Conservation (phyloP, 2,113 vertebrate genomes). For the Micronycteris hirsuta region DNA sequence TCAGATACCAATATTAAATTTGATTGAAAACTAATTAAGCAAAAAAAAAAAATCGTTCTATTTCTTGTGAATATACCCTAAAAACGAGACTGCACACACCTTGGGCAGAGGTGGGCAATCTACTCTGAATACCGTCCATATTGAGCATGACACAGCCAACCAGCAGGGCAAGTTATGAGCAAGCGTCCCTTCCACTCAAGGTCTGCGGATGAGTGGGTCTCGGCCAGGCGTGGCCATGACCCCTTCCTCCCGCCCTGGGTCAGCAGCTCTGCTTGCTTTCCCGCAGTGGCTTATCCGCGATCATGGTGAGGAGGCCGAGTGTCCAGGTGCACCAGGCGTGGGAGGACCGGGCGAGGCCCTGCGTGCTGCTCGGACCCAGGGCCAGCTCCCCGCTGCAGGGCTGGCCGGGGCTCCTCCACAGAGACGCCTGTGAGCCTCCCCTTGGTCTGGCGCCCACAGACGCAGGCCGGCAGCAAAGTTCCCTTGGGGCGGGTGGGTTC, state of each 20-base stretch:
- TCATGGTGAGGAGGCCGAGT: not conserved
- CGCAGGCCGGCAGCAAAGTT: not conserved
- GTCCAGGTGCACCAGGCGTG: not conserved
- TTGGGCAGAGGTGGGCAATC: not conserved
- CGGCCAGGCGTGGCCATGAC: not conserved
- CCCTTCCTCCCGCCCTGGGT: not conserved
- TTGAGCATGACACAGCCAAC: not conserved
- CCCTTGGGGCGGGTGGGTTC: not conserved
- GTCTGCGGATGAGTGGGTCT: not conserved
- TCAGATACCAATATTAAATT: not conserved
- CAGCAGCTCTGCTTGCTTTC: not conserved
- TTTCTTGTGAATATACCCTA: not conserved
- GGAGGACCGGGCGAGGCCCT: not conserved
- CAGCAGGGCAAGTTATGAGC: not conserved
- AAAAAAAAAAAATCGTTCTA: not conserved
- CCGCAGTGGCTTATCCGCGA: not conserved
- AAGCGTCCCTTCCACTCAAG: not conserved
- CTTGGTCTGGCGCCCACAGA: not conserved
- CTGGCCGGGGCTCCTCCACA: not conserved
- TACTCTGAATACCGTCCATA: not conserved
- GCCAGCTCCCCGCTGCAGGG: not conserved
- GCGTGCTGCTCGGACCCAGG: not conserved
- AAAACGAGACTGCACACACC: not conserved
- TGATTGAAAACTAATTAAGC: not conserved
- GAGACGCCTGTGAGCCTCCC: not conserved